Evolutionary conservation across 2,113 vertebrate species (phyloP).

Genomic region (Meleagris gallopavo): DNA sequence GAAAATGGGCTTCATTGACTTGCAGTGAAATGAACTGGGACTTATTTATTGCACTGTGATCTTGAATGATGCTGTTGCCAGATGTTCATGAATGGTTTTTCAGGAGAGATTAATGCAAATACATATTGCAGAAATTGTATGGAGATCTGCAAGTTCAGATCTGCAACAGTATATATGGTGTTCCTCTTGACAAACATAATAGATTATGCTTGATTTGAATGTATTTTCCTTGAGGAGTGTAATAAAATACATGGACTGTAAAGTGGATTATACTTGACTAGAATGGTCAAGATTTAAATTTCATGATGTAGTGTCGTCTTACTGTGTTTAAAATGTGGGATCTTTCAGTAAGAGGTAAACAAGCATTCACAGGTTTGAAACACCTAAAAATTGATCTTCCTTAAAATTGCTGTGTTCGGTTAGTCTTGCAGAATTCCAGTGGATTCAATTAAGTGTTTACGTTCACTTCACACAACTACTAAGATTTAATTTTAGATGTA

Average conservation of each 20-base stretch:
- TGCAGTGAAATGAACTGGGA: not conserved
- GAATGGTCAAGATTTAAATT: not conserved
- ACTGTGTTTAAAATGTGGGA: not conserved
- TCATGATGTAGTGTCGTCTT: not conserved
- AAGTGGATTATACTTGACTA: not conserved
- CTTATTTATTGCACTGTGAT: not conserved
- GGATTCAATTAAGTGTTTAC: not conserved
- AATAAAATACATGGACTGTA: not conserved
- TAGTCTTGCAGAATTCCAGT: not conserved
- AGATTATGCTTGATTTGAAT: not conserved
- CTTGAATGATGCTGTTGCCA: not conserved
- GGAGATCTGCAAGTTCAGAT: not conserved
- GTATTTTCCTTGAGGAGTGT: not conserved
- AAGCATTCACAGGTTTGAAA: not conserved
- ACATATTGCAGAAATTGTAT: not conserved
- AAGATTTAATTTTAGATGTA: not conserved
- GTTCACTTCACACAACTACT: not conserved
- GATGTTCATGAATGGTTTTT: not conserved
- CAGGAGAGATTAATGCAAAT: not conserved
- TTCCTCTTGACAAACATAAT: not conserved
- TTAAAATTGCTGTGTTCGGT: not conserved
- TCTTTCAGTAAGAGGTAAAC: not conserved
- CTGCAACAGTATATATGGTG: not conserved
- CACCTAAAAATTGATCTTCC: not conserved
- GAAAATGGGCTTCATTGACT: not conserved